Evolutionary conservation across 2,888 invertebrate species (phyloP).

Genomic region (Catonia carolina): DNA sequence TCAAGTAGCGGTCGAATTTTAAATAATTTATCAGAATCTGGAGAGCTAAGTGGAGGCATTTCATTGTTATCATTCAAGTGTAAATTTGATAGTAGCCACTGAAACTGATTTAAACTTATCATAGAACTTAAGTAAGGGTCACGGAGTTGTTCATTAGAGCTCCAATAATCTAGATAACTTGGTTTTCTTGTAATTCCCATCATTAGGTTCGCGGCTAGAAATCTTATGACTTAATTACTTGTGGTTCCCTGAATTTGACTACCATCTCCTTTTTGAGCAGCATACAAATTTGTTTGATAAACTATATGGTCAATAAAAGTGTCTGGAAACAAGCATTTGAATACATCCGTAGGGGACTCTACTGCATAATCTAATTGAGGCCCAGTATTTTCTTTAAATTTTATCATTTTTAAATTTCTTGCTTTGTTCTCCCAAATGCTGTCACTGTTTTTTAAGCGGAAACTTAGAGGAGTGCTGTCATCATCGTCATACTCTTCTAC

Average conservation of each 20-base stretch:
- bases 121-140: not conserved
- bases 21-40: not conserved
- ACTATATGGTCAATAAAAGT: not conserved
- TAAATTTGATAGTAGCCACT: not conserved
- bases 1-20: not conserved
- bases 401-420: too few species aligned
- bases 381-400: too few species aligned
- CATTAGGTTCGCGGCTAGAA: too few species aligned
- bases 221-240: not conserved
- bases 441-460: too few species aligned
- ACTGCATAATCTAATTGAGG: too few species aligned
- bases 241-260: not conserved
- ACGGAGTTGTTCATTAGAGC: not conserved
- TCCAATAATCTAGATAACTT: not conserved
- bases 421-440: too few species aligned
- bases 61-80: not conserved
- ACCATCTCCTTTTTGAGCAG: not conserved
- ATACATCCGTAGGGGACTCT: too few species aligned
- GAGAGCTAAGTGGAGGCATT: not conserved
- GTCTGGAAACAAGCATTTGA: not conserved
- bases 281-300: not conserved
- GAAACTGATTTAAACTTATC: not conserved
- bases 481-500: too few species aligned
- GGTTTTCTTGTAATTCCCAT: not conserved
- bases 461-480: too few species aligned